Evolutionary conservation across 2,888 invertebrate genomes (phyloP).

Genomic region (Cyclophora punctaria): DNA sequence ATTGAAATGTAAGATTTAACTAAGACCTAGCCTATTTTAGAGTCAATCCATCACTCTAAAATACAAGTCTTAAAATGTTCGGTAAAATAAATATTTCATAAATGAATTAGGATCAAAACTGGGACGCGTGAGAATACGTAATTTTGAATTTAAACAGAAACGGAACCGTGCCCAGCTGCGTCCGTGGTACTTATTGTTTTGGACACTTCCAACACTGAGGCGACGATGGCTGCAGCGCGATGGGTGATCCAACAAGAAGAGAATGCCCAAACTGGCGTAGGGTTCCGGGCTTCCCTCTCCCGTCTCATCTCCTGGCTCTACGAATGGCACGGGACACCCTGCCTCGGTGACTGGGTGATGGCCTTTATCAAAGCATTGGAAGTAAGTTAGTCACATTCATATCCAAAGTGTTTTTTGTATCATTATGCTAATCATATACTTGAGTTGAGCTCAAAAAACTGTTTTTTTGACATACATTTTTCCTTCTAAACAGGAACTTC

Average conservation of each 20-base stretch:
- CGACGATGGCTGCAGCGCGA: slow-evolving; percentile 41
- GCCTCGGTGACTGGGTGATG: slow-evolving; percentile 79
- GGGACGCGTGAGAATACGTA: too few relatives aligned
- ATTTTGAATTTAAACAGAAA: slow-evolving; percentile 29
- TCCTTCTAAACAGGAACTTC: too few relatives aligned
- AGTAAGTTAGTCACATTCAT: slow-evolving; percentile 26
- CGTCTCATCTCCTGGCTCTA: slow-evolving; percentile 81
- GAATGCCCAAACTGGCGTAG: slow-evolving; percentile 59
- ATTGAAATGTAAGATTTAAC: too few relatives aligned
- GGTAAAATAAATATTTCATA: too few relatives aligned
- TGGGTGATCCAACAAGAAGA: slow-evolving; percentile 58
- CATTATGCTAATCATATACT: too few relatives aligned
- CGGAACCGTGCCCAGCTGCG: slow-evolving; percentile 73
- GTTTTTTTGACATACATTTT: too few relatives aligned
- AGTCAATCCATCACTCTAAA: too few relatives aligned
- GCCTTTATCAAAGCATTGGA: slow-evolving; percentile 79
- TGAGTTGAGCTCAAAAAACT: too few relatives aligned
- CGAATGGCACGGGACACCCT: slow-evolving; percentile 77
- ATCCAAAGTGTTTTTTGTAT: slow-evolving; percentile 5
- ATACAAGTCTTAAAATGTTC: too few relatives aligned
- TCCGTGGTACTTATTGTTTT: slow-evolving; percentile 77
- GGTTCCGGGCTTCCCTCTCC: slow-evolving; percentile 76
- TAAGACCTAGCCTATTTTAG: too few relatives aligned
- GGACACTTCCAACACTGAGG: slow-evolving; percentile 50
- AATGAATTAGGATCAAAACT: too few relatives aligned